A percentile compares a stretch with the other conserved stretches of the same genome.
Conservation (phyloP, 2,888 invertebrate species). For the Diarsia mendica region DNA sequence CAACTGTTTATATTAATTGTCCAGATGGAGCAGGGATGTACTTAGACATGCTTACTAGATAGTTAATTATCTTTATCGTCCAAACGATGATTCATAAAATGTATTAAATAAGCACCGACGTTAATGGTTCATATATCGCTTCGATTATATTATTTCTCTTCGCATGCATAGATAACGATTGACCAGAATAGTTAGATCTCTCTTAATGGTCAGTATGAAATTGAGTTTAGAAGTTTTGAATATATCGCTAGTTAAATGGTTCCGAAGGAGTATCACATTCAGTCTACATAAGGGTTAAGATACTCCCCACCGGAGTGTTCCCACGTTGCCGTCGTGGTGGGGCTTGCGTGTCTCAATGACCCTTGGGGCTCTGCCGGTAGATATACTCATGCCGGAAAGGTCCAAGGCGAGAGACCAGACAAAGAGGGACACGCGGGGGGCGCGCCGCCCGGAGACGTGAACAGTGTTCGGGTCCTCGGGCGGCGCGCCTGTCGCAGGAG, state of each 20-base stretch:
- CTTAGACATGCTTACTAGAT: constrained; percentile 58
- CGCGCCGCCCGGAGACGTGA: too few species aligned
- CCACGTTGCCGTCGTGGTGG: too few species aligned
- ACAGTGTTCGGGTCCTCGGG: too few species aligned
- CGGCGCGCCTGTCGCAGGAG: too few species aligned
- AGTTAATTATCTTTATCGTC: constrained; percentile 67
- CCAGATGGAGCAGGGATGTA: constrained; percentile 7
- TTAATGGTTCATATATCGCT: constrained; percentile 75
- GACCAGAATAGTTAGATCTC: constrained; percentile 66
- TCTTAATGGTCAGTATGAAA: not conserved
- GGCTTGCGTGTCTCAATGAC: too few species aligned
- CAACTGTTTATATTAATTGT: constrained; percentile 2
- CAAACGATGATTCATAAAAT: constrained; percentile 74
- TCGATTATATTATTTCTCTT: constrained; percentile 71
- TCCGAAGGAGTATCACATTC: not conserved
- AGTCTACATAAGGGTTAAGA: not conserved
- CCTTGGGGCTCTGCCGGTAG: too few species aligned
- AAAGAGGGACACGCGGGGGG: too few species aligned
- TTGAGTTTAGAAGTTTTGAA: not conserved
- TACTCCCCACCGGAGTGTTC: too few species aligned
- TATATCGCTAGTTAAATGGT: not conserved
- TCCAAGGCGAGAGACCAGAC: too few species aligned
- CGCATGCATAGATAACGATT: constrained; percentile 68
- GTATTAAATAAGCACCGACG: constrained; percentile 71
- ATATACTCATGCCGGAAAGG: too few species aligned